A percentile compares a stretch with the other conserved stretches of the same genome.
These are phyloP conservation scores for Carcharodon carcharias DNA, from an alignment of 2,797 vertebrate species.

Conservation along the genomic window DNA sequence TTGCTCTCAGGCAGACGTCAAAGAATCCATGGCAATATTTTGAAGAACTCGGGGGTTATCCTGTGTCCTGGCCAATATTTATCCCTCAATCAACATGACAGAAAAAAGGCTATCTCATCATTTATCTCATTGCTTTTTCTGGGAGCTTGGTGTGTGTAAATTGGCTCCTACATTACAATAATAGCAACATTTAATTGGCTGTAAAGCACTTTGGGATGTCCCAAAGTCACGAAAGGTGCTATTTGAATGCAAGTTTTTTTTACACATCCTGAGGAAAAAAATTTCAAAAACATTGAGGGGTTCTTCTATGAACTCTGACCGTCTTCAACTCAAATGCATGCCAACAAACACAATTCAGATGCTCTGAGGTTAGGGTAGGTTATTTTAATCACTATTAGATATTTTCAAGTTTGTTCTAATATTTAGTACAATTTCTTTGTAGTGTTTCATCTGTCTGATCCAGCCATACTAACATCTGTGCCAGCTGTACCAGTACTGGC, in stretches of 20 bases:
- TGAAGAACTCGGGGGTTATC: no score
- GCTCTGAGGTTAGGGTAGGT: neutral
- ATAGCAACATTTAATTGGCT: neutral
- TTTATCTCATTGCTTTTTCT: neutral
- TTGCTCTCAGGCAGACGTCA: no score
- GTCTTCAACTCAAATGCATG: neutral
- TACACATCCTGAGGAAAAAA: neutral
- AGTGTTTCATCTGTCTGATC: neutral
- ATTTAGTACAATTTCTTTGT: neutral
- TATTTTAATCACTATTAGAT: slow-evolving; percentile 25
- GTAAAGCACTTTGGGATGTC: neutral
- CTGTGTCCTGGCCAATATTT: no score
- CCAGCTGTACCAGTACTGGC: neutral
- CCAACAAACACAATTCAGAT: neutral
- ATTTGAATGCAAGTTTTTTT: neutral
- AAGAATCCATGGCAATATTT: no score
- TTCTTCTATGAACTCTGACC: neutral
- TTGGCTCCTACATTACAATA: neutral
- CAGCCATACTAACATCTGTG: neutral
- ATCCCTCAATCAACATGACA: no score
- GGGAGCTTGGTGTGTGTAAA: neutral
- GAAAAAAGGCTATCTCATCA: no score
- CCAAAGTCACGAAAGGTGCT: neutral
- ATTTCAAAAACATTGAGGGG: neutral
- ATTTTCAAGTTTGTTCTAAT: neutral